Conservation (phyloP, 2,113 vertebrate species). For the Taxidea taxus region DNA sequence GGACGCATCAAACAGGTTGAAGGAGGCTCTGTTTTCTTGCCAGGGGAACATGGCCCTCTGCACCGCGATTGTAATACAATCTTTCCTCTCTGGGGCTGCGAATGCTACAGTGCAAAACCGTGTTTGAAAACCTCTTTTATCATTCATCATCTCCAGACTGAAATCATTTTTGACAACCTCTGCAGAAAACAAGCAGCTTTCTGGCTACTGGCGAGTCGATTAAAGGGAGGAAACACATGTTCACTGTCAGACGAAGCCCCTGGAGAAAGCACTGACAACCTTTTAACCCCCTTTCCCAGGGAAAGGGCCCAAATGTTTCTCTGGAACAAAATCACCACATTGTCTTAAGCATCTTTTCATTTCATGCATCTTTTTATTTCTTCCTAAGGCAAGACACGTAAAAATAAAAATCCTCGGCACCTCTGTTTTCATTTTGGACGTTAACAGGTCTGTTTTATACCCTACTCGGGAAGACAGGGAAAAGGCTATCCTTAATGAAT, state of each 20-base stretch:
- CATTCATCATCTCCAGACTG: constrained; percentile 90
- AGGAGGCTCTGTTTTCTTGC: constrained; percentile 81
- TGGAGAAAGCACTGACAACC: constrained; percentile 91
- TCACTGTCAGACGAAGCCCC: constrained; percentile 91
- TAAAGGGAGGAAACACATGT: constrained; percentile 96
- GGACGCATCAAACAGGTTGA: constrained; percentile 84
- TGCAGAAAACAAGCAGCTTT: constrained; percentile 90
- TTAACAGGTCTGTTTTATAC: constrained; percentile 60
- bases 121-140: constrained; percentile 92
- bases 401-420: constrained; percentile 69
- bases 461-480: constrained; percentile 32
- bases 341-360: constrained; percentile 87
- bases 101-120: constrained; percentile 87
- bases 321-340: constrained; percentile 85
- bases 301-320: constrained; percentile 89
- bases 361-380: constrained; percentile 80
- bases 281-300: constrained; percentile 90
- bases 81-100: constrained; percentile 85
- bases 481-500: constrained; percentile 48
- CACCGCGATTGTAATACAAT: constrained; percentile 87
- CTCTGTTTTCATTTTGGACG: constrained; percentile 59
- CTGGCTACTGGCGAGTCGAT: constrained; percentile 91
- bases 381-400: constrained; percentile 66
- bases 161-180: constrained; percentile 92
- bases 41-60: constrained; percentile 82